Evolutionary conservation across 2,888 invertebrate species (phyloP).

Genomic region (Melolontha melolontha): DNA sequence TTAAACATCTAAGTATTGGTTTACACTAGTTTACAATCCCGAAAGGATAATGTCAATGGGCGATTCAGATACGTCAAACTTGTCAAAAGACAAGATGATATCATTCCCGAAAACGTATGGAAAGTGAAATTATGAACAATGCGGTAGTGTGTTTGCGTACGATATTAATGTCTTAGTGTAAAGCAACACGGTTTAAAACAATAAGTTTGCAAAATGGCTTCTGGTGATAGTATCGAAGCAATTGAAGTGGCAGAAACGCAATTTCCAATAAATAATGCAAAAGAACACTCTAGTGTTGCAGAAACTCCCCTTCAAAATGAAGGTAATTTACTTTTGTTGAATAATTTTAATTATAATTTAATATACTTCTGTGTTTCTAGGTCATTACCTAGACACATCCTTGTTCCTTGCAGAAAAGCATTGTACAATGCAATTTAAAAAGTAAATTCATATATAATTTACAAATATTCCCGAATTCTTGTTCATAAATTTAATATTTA

Average conservation of each 20-base stretch:
- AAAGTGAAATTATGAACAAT: conserved; percentile 41
- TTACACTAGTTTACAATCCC: neutral
- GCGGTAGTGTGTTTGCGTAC: conserved; percentile 32
- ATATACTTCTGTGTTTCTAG: conserved; percentile 31
- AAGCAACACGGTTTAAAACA: conserved; percentile 20
- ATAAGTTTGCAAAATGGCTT: conserved; percentile 75
- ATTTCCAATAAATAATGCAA: conserved; percentile 72
- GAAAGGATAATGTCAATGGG: conserved; percentile 60
- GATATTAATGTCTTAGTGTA: conserved; percentile 17
- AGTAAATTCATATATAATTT: neutral
- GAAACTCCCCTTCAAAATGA: conserved; percentile 73
- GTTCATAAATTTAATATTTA: neutral
- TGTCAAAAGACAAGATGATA: conserved; percentile 70
- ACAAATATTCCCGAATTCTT: neutral
- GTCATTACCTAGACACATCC: conserved; percentile 39
- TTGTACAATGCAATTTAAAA: neutral
- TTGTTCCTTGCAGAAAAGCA: neutral
- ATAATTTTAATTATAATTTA: neutral
- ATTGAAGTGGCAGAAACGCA: conserved; percentile 81
- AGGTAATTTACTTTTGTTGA: conserved; percentile 63
- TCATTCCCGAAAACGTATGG: conserved; percentile 50
- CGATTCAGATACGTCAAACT: conserved; percentile 59
- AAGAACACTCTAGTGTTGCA: conserved; percentile 69
- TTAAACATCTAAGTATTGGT: neutral
- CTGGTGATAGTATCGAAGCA: conserved; percentile 83